A percentile compares a stretch with the other conserved stretches of the same genome.
These are phyloP conservation scores for Cylas formicarius DNA, from an alignment of 1,140 invertebrate genomes.

Conservation along the genomic window DNA sequence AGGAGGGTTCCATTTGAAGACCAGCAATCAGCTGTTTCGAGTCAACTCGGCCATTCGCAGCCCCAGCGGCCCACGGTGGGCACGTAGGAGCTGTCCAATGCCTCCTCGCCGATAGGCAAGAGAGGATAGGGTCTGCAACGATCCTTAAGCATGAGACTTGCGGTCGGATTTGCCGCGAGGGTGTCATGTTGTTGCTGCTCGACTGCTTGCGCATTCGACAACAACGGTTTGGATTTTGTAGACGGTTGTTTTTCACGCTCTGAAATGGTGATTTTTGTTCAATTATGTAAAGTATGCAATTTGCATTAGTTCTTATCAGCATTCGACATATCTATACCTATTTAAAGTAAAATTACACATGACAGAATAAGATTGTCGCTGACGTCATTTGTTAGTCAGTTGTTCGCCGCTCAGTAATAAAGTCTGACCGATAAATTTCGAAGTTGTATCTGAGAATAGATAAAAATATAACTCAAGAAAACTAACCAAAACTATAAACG, in stretches of 20 bases:
- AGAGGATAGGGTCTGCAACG: constrained; percentile 30
- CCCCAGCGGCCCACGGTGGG: constrained; percentile 78
- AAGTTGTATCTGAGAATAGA: too few species aligned
- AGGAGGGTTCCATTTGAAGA: constrained; percentile 45
- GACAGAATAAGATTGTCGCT: too few species aligned
- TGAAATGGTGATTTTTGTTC: too few species aligned
- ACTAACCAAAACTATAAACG: too few species aligned
- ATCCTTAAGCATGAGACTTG: constrained; percentile 35
- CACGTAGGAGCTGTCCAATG: too few species aligned
- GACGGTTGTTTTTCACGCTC: constrained; percentile 18
- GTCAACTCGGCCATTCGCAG: constrained; percentile 89
- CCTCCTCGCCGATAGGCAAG: constrained; percentile 45
- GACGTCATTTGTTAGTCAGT: background rate
- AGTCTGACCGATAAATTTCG: too few species aligned
- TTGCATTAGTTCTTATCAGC: background rate
- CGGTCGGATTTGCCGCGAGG: constrained; percentile 32
- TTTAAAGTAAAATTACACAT: too few species aligned
- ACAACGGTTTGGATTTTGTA: constrained; percentile 8
- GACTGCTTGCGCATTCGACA: constrained; percentile 46
- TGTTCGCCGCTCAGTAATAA: background rate
- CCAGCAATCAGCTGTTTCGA: constrained; percentile 57
- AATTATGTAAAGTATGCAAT: too few species aligned
- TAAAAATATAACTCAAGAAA: too few species aligned
- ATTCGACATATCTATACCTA: too few species aligned
- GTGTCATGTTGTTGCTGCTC: constrained; percentile 37